Percentiles rank a stretch among this genome's conserved stretches.
These are phyloP conservation scores for Papilio polytes DNA, from an alignment of 1,140 invertebrate species.

Conservation along the genomic window DNA sequence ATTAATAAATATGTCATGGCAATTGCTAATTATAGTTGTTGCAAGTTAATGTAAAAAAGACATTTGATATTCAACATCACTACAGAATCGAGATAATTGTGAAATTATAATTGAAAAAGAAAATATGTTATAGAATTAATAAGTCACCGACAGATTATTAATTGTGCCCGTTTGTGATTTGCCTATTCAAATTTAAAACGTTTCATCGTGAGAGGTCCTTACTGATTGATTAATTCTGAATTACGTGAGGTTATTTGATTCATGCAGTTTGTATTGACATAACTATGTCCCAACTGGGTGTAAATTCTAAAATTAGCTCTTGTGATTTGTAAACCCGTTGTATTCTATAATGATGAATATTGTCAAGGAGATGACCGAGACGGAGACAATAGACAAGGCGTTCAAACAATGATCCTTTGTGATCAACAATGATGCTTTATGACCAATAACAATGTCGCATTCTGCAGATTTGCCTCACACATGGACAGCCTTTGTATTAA, in stretches of 20 bases:
- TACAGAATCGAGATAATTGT: too few relatives aligned
- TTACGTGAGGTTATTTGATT: too few relatives aligned
- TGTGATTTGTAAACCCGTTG: conserved; percentile 8
- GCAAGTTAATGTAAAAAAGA: not conserved
- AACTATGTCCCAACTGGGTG: too few relatives aligned
- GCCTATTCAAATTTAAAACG: not conserved
- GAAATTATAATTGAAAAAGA: too few relatives aligned
- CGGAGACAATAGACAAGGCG: conserved; percentile 66
- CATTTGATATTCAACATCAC: too few relatives aligned
- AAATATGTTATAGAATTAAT: too few relatives aligned
- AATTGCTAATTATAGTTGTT: not conserved
- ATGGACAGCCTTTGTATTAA: conserved; percentile 46
- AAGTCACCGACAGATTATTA: not conserved
- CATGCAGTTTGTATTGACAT: not conserved
- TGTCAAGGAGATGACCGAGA: conserved; percentile 36
- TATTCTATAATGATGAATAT: conserved; percentile 18
- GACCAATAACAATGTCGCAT: conserved; percentile 67
- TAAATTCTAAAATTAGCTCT: not conserved
- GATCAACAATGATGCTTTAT: conserved; percentile 71
- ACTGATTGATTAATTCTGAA: too few relatives aligned
- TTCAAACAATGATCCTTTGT: conserved; percentile 67
- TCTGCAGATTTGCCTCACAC: conserved; percentile 73
- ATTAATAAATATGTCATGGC: not conserved
- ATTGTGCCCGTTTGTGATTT: not conserved
- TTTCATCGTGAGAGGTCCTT: too few relatives aligned